phyloP scores from a whole-genome alignment of 2,888 invertebrate species.

The Globia sparganii region DNA sequence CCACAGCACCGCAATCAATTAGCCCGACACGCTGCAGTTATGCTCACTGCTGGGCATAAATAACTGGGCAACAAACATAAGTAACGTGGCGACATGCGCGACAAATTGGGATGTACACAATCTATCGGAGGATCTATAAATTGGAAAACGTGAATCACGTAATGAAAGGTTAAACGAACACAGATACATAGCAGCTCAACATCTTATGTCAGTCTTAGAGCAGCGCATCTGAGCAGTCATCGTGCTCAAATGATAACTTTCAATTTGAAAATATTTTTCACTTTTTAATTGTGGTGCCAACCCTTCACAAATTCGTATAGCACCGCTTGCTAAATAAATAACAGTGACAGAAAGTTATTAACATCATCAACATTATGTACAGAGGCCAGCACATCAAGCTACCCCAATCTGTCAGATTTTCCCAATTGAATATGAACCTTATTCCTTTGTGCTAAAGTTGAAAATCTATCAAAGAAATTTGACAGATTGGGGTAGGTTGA shows the following conservation, averaged over 20 bases:
- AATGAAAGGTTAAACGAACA: neutral
- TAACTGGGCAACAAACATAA: conserved; percentile 40
- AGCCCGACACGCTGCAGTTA: conserved; percentile 39
- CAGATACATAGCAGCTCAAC: neutral
- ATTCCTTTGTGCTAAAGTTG: too few relatives aligned
- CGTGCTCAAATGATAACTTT: neutral
- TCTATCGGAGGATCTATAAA: conserved; percentile 37
- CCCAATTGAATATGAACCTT: too few relatives aligned
- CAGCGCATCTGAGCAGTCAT: neutral
- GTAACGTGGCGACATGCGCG: conserved; percentile 46
- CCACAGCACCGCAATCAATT: conserved; percentile 39
- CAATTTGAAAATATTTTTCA: too few relatives aligned
- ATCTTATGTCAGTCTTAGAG: neutral
- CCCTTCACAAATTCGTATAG: too few relatives aligned
- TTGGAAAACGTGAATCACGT: conserved; percentile 19
- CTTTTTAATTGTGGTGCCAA: too few relatives aligned
- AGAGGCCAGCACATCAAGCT: too few relatives aligned
- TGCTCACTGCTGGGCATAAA: conserved; percentile 54
- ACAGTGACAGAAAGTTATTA: too few relatives aligned
- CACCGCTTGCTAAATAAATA: too few relatives aligned
- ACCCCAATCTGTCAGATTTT: too few relatives aligned
- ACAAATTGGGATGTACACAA: conserved; percentile 42
- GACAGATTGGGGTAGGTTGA: too few relatives aligned
- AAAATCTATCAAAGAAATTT: too few relatives aligned
- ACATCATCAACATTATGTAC: too few relatives aligned